Base-by-base conservation (phyloP, 2,888 invertebrate species). In the Campopleginae sp. region DNA sequence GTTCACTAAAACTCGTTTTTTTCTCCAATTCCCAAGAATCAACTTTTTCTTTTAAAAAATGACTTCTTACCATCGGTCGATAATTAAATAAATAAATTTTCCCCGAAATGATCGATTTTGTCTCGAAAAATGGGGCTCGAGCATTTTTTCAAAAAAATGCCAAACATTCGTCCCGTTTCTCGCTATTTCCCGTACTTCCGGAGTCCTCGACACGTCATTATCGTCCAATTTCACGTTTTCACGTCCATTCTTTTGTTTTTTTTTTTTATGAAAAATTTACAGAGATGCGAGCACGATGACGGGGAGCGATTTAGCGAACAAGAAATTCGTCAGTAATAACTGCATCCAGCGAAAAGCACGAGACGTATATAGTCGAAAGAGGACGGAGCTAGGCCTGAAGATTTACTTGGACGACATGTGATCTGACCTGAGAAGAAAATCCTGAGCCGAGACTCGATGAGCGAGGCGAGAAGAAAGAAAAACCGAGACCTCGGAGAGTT, bases 331-430 rank as follows among this genome's bases (percentile, higher is more conserved):
- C 2, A 2, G 61, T 0, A 17, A 31, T 8, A 23, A 77, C 87
- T 48, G 27, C 78, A 72, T n/a, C 63, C 82, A 65, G n/a, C 82
- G 82, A 48, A 58, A n/a, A 42, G 92, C 93, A 33, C 91, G 94
- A 65, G 54, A 8, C 12, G 27, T 0, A 1, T 95, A 95, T 90
- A 96, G 96, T 81, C 96, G 96, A 54, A 94, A 96, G 70, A 95
- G 96, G 89, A 14, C 54, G 23, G 97, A 97, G 92, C 95, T 95
- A 89, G 96, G 96, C 44, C 94, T 97, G 74, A 97, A 96, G 94
- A 97, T 97, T 89, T 96, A 96, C 93, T 94, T 96, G 88, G 96
- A 96, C 90, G 93, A 94, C 70, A 91, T 91, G 92, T 92, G 92
- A 93, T 92, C 87, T 82, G 83, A 65, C 27, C 77, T 77, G 42